Conservation (phyloP, 2,797 vertebrate species). For the Pseudomugil gertrudae region DNA sequence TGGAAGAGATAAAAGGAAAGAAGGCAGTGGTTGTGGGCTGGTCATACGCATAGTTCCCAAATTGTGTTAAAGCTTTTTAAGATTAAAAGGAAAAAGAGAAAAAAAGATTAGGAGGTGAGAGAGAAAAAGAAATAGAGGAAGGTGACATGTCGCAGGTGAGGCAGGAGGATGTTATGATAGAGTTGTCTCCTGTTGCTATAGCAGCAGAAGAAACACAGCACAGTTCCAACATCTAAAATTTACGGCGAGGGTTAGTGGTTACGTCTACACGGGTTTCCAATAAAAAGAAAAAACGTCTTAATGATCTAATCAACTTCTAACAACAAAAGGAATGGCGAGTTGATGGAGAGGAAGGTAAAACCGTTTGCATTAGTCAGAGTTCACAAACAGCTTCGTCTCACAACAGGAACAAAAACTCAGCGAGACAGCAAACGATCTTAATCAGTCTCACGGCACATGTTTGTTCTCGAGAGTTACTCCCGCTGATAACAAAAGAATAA, state of each 20-base stretch:
- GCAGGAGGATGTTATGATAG: neutral
- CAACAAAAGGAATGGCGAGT: neutral
- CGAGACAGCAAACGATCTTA: constrained; percentile 19
- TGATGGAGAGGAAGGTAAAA: constrained; percentile 5
- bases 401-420: constrained; percentile 10
- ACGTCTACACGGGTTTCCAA: neutral
- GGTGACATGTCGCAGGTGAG: neutral
- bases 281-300: neutral
- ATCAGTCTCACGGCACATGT: constrained; percentile 10
- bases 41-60: neutral
- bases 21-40: neutral
- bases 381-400: constrained; percentile 9
- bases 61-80: neutral
- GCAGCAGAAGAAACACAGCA: constrained; percentile 1
- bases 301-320: neutral
- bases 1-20: neutral
- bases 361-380: constrained; percentile 8
- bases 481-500: constrained; percentile 1
- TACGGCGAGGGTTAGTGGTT: neutral
- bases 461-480: constrained; percentile 1
- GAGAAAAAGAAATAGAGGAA: neutral
- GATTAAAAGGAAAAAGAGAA: neutral
- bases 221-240: neutral
- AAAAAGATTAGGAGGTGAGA: no score
- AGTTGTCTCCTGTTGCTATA: constrained; percentile 2